These are phyloP conservation scores for Schrankia costaestrigalis DNA, from an alignment of 2,888 invertebrate genomes.

Conservation along the genomic window DNA sequence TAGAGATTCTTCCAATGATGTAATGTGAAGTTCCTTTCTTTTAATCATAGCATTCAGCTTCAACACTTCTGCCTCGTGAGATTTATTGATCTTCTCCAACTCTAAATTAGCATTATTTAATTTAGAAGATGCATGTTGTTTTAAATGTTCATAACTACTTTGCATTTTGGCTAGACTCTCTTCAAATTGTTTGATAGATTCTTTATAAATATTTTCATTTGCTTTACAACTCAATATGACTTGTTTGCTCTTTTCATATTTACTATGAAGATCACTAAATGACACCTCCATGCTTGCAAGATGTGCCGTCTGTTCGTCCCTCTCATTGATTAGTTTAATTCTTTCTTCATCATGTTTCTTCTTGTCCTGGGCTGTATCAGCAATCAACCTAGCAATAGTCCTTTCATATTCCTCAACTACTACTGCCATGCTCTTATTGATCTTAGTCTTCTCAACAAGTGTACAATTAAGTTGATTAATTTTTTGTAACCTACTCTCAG, in stretches of 20 bases:
- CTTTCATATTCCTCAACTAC: conserved; percentile 90
- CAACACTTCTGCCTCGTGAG: conserved; percentile 89
- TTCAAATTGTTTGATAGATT: conserved; percentile 85
- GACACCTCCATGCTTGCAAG: conserved; percentile 82
- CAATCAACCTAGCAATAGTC: conserved; percentile 87
- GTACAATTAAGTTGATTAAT: conserved; percentile 62
- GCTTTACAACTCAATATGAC: conserved; percentile 77
- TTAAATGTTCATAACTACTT: conserved; percentile 91
- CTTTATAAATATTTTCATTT: conserved; percentile 84
- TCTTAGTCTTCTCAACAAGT: conserved; percentile 63
- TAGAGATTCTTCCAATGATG: conserved; percentile 89
- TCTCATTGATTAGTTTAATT: conserved; percentile 75
- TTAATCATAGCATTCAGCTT: conserved; percentile 92
- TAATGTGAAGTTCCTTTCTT: conserved; percentile 91
- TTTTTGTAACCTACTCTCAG: conserved; percentile 55
- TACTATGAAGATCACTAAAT: conserved; percentile 83
- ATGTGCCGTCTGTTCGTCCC: conserved; percentile 82
- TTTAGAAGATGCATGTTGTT: conserved; percentile 93
- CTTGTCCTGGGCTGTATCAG: conserved; percentile 85
- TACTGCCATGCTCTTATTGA: conserved; percentile 81
- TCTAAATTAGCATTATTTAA: conserved; percentile 88
- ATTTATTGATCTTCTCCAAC: conserved; percentile 85
- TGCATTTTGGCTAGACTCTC: conserved; percentile 87
- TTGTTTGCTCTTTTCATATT: conserved; percentile 84
- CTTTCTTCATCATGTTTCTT: conserved; percentile 79